Evolutionary conservation across 2,888 invertebrate genomes (phyloP).

Genomic region (Osmoderma eremita): DNA sequence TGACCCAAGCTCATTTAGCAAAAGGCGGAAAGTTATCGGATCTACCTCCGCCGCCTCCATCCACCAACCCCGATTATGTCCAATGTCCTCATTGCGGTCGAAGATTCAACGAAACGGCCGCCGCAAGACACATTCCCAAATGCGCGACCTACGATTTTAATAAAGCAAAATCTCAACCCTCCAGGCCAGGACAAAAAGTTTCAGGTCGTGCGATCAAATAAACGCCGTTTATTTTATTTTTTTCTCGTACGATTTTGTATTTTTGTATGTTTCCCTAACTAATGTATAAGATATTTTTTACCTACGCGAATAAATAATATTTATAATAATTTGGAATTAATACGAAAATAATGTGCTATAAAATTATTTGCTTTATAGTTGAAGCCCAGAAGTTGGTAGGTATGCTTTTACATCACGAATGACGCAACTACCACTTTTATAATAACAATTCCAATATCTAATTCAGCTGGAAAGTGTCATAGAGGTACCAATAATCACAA

Average conservation of each 20-base stretch:
- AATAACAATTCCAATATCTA: no score
- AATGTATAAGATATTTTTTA: background rate
- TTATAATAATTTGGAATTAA: no score
- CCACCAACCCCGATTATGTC: slow-evolving; percentile 89
- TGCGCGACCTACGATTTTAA: slow-evolving; percentile 86
- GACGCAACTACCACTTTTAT: no score
- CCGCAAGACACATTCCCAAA: slow-evolving; percentile 91
- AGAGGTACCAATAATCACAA: no score
- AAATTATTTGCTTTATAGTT: no score
- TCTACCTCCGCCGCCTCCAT: slow-evolving; percentile 89
- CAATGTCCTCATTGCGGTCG: slow-evolving; percentile 89
- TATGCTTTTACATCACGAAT: no score
- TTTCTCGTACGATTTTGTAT: background rate
- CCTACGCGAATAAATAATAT: no score
- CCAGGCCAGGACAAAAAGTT: slow-evolving; percentile 1
- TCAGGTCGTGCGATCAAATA: slow-evolving; percentile 24
- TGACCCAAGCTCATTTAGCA: slow-evolving; percentile 80
- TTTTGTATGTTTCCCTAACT: slow-evolving; percentile 17
- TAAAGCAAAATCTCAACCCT: slow-evolving; percentile 69
- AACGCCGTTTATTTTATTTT: background rate
- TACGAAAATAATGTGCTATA: background rate
- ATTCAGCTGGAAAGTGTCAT: no score
- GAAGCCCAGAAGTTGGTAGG: no score
- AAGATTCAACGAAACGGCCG: slow-evolving; percentile 85
- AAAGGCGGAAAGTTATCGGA: slow-evolving; percentile 88